Conservation (phyloP, 2,113 vertebrate species). For the Urocolius indicus region DNA sequence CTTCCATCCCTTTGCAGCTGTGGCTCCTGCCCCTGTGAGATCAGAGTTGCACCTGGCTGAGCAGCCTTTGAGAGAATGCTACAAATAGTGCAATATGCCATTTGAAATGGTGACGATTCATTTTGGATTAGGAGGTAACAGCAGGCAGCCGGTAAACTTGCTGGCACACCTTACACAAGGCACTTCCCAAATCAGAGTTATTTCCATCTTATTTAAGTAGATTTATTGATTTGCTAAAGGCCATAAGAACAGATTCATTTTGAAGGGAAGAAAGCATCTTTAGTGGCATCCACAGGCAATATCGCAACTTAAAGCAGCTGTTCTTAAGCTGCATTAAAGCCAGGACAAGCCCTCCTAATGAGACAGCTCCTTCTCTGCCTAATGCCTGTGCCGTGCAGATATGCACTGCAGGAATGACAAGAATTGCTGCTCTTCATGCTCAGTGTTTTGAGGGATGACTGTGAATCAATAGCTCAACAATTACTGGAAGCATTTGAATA, state of each 20-base stretch:
- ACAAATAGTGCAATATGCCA: constrained; percentile 18
- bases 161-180: not conserved
- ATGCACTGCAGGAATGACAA: not conserved
- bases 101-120: not conserved
- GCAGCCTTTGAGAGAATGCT: constrained; percentile 26
- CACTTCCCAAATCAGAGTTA: not conserved
- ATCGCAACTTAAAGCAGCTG: constrained; percentile 18
- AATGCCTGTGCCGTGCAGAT: not conserved
- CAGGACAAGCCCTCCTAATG: constrained; percentile 19
- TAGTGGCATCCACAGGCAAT: not conserved
- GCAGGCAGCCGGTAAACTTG: not conserved
- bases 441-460: not conserved
- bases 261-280: not conserved
- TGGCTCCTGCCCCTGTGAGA: not conserved
- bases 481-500: constrained; percentile 25
- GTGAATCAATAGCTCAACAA: not conserved
- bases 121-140: constrained; percentile 9
- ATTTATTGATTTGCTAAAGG: constrained; percentile 20
- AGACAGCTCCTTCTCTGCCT: not conserved
- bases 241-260: not conserved
- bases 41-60: constrained; percentile 47
- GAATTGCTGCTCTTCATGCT: not conserved
- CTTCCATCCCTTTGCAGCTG: constrained; percentile 40
- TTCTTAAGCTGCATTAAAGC: constrained; percentile 8
- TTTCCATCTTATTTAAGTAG: not conserved